Conservation (phyloP, 2,888 invertebrate genomes). For the Nomada goodeniana region DNA sequence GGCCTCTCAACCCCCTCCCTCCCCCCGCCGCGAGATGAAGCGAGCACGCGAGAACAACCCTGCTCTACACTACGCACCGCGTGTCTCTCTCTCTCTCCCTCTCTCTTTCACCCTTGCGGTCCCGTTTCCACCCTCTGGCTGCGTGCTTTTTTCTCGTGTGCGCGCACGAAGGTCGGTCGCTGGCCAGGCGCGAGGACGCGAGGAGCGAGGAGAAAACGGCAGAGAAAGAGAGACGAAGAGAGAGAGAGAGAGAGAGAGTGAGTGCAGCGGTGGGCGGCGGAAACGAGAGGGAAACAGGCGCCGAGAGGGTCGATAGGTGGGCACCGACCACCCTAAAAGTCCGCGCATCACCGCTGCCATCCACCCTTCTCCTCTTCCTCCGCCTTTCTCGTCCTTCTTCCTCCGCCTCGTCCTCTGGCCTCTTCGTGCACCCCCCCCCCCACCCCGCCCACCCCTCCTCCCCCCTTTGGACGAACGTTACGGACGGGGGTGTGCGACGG, state of each 20-base stretch:
- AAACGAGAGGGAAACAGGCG: constrained; percentile 57
- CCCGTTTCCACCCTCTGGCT: constrained; percentile 48
- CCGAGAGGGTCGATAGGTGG: constrained; percentile 82
- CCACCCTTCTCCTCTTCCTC: constrained; percentile 42
- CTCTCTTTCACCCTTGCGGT: background rate
- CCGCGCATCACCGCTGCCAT: constrained; percentile 65
- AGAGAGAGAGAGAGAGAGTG: background rate
- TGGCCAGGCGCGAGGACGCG: constrained; percentile 62
- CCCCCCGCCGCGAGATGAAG: background rate
- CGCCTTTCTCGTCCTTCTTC: constrained; percentile 15
- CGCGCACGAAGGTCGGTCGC: constrained; percentile 74
- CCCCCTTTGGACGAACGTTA: constrained; percentile 56
- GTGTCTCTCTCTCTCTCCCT: constrained; percentile 28
- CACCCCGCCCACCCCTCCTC: constrained; percentile 22
- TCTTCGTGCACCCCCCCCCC: constrained; percentile 20
- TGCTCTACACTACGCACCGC: constrained; percentile 13
- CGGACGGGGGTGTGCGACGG: constrained; percentile 66
- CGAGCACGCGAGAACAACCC: constrained; percentile 11
- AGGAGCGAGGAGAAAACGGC: constrained; percentile 57
- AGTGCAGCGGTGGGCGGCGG: constrained; percentile 30
- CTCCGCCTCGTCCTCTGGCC: constrained; percentile 31
- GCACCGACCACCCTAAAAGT: constrained; percentile 76
- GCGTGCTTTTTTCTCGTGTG: constrained; percentile 68
- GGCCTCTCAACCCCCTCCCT: constrained; percentile 46
- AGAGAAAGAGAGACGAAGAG: constrained; percentile 35